Evolutionary conservation across 30 jellyfish, hydroid and myxozoan species (phyloP).

Genomic region (Calvadosia cruxmelitensis): DNA sequence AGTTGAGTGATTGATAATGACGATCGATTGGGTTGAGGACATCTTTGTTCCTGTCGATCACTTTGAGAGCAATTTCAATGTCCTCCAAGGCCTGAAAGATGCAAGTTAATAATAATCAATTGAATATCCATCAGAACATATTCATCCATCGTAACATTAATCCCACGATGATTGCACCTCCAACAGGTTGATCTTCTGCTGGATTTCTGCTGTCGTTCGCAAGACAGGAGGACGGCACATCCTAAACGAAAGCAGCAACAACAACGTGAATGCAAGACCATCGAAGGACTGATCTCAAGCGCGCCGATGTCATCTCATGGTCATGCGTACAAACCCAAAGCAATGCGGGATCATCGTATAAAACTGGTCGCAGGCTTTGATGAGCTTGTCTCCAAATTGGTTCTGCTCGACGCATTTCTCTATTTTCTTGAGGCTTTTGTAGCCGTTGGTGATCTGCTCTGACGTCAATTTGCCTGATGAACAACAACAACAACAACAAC

Average conservation of each 20-base stretch:
- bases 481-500: background rate
- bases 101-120: background rate
- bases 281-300: no score
- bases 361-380: slow-evolving; percentile 77
- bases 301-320: no score
- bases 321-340: slow-evolving; percentile 70
- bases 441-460: slow-evolving; percentile 89
- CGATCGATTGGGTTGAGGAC: slow-evolving; percentile 64
- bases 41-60: slow-evolving; percentile 40
- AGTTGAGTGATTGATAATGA: slow-evolving; percentile 67
- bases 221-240: slow-evolving; percentile 88
- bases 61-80: slow-evolving; percentile 91
- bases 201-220: slow-evolving; percentile 56
- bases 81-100: slow-evolving; percentile 63
- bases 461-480: slow-evolving; percentile 67
- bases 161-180: slow-evolving; percentile 40
- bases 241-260: slow-evolving; percentile 7
- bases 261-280: no score
- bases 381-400: slow-evolving; percentile 49
- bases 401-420: slow-evolving; percentile 43
- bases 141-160: no score
- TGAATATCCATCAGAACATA: background rate
- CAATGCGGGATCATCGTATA: slow-evolving; percentile 86
- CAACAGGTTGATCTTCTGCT: slow-evolving; percentile 44
- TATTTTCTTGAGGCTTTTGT: slow-evolving; percentile 64